Base-by-base conservation (phyloP, 2,113 vertebrate species). In the Illadopsis cleaveri region DNA sequence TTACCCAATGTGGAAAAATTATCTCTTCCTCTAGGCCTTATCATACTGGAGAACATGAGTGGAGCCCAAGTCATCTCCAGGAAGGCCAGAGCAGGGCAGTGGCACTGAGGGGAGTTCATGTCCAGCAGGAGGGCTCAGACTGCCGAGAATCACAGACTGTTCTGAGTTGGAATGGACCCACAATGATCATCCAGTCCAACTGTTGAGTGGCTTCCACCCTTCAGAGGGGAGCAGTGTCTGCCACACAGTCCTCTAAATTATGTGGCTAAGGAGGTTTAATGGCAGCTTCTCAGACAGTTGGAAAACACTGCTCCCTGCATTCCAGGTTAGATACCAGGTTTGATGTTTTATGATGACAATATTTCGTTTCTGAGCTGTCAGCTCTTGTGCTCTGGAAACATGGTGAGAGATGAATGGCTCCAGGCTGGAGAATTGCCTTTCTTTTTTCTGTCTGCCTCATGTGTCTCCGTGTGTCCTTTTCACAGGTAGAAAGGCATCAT, bases 1-100 rank as follows among this genome's bases (percentile, higher is more conserved):
- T 69, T 57, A n/a, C 1, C 0, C 23, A 8, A 1, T 10, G 12
- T 37, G 47, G 24, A 25, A 56, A 70, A 70, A 56, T 38, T 2
- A 37, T 38, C 45, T 75, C 23, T 82, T 79, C 21, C 45, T 86
- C 40, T 31, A 25, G 9, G 25, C 40, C 25, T 50, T 40, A 8
- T 13, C 15, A 1, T 47, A 3, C 4, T 37, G 20, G 37, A 65
- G 66, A 57, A 14, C 5, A 3, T 0, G 1, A 38, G 17, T 23
- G 65, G 70, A 56, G 48, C 45, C 81, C 62, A 33, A 1, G 47
- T 14, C 11, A 10, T 4, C 38, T 50, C 20, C 62, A 58, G 85
- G 38, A 61, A 6, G 17, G 37, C 30, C 53, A 76, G 76, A 50
- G 84, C 42, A 48, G 61, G 45, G 50, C 12, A 56, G 35, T 54